phyloP scores from a whole-genome alignment of 2,113 vertebrate genomes.

The Callipepla californica region DNA sequence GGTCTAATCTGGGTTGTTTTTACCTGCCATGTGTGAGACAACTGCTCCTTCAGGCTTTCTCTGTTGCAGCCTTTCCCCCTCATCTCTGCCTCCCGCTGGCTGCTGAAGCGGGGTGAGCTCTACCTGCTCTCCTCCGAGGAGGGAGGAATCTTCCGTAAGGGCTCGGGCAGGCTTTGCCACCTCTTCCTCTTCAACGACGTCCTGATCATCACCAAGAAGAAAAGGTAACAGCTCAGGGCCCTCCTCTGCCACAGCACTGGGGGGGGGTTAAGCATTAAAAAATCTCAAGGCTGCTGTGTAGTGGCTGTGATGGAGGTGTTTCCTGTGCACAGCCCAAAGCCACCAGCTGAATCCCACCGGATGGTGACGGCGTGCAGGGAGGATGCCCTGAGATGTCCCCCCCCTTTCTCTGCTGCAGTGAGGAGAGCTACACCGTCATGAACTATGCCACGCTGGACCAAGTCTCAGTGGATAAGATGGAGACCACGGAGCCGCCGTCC shows the following conservation, averaged over 20 bases:
- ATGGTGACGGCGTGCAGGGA: neutral
- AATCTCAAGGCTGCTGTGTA: fast-evolving
- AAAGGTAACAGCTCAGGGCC: conserved; percentile 77
- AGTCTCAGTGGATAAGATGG: conserved; percentile 79
- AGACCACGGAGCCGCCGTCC: conserved; percentile 62
- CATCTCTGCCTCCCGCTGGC: conserved; percentile 91
- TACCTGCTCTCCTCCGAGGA: conserved; percentile 81
- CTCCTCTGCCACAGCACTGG: neutral
- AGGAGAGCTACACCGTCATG: conserved; percentile 89
- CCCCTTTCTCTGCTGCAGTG: conserved; percentile 66
- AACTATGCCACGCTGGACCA: conserved; percentile 90
- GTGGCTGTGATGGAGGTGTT: neutral
- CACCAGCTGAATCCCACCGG: fast-evolving
- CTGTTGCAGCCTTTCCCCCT: conserved; percentile 84
- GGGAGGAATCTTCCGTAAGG: conserved; percentile 86
- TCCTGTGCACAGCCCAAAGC: neutral
- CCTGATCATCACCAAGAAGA: conserved; percentile 93
- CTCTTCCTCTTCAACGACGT: conserved; percentile 94
- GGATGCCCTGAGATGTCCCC: neutral
- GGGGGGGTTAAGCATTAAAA: neutral
- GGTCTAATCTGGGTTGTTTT: fast-evolving
- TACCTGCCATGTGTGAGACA: neutral
- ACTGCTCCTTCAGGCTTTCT: fast-evolving
- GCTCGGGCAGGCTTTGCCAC: conserved; percentile 85
- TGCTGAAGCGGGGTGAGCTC: conserved; percentile 90